These are phyloP conservation scores for Oncorhynchus kisutch DNA, from an alignment of 2,113 vertebrate genomes.

Conservation along the genomic window DNA sequence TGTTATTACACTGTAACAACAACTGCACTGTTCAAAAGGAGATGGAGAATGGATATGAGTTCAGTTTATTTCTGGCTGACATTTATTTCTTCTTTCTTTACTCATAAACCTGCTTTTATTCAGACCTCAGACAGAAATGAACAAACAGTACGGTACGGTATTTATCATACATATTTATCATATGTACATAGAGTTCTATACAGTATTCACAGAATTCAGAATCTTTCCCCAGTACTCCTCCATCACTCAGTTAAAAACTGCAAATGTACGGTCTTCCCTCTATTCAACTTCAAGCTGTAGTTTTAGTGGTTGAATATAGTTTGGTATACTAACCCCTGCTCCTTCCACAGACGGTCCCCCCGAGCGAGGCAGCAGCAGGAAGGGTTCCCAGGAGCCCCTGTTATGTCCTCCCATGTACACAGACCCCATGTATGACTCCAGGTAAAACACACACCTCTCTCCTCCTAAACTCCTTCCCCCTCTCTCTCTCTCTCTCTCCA, in stretches of 20 bases:
- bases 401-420: conserved; percentile 53
- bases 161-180: no score
- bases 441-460: conserved; percentile 57
- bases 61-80: background rate
- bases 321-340: conserved; percentile 39
- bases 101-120: no score
- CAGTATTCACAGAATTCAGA: conserved; percentile 1
- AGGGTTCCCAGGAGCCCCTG: conserved; percentile 7
- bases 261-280: background rate
- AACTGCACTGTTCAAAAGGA: background rate
- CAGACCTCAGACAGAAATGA: no score
- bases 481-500: background rate
- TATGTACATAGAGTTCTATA: no score
- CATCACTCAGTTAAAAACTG: no score
- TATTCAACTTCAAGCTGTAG: background rate
- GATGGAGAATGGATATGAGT: background rate
- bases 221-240: background rate
- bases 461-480: background rate
- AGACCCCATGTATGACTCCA: conserved; percentile 64
- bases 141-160: no score
- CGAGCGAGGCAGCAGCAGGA: conserved; percentile 34
- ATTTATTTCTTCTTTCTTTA: no score
- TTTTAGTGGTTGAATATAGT: background rate
- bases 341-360: conserved; percentile 50
- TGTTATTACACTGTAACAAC: background rate